Base-by-base conservation (phyloP, 2,888 invertebrate genomes). In the Rapana venosa region DNA sequence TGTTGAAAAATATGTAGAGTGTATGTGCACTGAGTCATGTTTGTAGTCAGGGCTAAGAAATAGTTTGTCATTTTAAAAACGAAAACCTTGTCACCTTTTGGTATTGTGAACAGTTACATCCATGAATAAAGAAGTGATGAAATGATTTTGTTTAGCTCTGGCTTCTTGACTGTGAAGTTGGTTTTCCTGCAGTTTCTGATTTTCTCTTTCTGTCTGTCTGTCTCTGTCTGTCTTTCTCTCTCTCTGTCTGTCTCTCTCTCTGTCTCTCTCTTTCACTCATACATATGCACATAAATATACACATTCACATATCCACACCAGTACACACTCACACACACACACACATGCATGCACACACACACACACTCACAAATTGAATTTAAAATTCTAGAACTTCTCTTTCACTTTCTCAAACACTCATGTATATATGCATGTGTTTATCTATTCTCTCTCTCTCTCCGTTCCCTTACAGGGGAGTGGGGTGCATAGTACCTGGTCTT, bases 251-350 rank as follows among this genome's bases (percentile, higher is more conserved):
- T 66, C 17, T 22, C 26, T 66, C 66, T 66, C 66, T 26, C 66
- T 26, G 1, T 66, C 26, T 26, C 66, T 26, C 26, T 22, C 66
- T 66, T 13, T 66, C 70, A 2, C 22, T 26, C 26, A 74, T 13
- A 22, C n/a, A 74, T 2, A 30, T n/a, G 13, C 74, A 74, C n/a
- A 74, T n/a, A 74, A 5, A 74, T n/a, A 74, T 13, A 74, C 74
- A 74, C n/a, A 17, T 26, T 1, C 26, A 70, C 70, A 2, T 26
- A 70, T 26, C 0, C 26, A 70, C 70, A 20, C 26, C 20, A 20
- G 4, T 26, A 74, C 74, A 74, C n/a, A 74, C 74, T n/a, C n/a
- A 74, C 74, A 74, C n/a, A 74, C 74, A 74, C n/a, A 74, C 74
- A 74, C n/a, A 74, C n/a, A 74, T n/a, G 26, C 17, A 4, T 66